Conservation (phyloP, 2,113 vertebrate genomes). For the Passer domesticus region DNA sequence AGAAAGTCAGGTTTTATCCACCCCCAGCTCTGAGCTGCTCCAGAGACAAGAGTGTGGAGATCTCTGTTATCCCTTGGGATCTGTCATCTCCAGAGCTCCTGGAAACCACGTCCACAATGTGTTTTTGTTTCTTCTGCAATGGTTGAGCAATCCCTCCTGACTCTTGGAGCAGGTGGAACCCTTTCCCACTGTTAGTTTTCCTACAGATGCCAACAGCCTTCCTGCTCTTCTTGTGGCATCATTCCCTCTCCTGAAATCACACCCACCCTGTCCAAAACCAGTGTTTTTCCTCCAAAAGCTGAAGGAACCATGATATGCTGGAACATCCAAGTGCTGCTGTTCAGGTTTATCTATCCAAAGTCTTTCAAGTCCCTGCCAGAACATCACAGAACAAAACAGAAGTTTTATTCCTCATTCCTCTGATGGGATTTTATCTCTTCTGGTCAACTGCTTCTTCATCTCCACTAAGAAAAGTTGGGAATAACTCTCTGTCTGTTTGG, state of each 20-base stretch:
- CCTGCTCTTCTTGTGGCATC: not conserved
- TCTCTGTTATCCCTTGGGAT: not conserved
- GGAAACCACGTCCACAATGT: accelerated
- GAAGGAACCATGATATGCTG: not conserved
- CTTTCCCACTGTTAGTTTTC: accelerated
- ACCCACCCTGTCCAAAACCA: not conserved
- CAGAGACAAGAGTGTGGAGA: not conserved
- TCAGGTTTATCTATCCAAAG: not conserved
- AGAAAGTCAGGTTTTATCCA: not conserved
- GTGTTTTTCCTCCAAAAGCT: not conserved
- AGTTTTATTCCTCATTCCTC: not conserved
- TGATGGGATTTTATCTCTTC: not conserved
- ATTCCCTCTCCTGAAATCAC: not conserved
- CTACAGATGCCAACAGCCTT: not conserved
- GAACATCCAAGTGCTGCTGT: not conserved
- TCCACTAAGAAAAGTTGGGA: not conserved
- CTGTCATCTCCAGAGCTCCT: not conserved
- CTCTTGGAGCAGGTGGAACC: not conserved
- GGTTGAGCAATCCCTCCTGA: not conserved
- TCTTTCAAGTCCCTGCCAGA: not conserved
- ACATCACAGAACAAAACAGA: accelerated
- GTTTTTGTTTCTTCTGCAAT: not conserved
- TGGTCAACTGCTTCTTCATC: not conserved
- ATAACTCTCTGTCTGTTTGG: not conserved
- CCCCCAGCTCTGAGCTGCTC: not conserved